Percentiles rank a stretch among this genome's conserved stretches.
Evolutionary conservation across 1,140 invertebrate species (phyloP).

Genomic region (Trissolcus basalis): DNA sequence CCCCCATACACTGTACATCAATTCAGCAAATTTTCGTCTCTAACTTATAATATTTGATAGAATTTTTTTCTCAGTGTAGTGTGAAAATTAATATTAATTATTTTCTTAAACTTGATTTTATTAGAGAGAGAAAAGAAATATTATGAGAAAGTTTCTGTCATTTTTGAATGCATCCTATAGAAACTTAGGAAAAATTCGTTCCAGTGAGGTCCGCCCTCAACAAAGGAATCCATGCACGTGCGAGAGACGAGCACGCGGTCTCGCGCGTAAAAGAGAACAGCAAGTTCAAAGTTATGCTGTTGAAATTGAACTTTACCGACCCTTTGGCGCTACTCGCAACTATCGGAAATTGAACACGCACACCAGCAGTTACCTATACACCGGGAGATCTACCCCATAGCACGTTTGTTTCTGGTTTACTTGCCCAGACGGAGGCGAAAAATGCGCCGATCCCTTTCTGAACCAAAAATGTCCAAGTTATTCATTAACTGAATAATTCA

Average conservation of each 20-base stretch:
- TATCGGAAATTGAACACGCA: conserved; percentile 69
- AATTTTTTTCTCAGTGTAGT: no score
- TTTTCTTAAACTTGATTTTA: no score
- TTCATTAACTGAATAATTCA: conserved; percentile 56
- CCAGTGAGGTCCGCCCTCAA: conserved; percentile 24
- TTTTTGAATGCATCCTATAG: conserved; percentile 47
- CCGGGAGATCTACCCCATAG: conserved; percentile 36
- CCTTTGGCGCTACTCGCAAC: conserved; percentile 66
- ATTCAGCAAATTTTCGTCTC: no score
- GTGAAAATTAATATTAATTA: no score
- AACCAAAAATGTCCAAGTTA: conserved; percentile 49
- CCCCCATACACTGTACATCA: no score
- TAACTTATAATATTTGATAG: no score
- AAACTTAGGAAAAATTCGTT: conserved; percentile 61
- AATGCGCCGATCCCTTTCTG: conserved; percentile 24
- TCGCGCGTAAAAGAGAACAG: conserved; percentile 41
- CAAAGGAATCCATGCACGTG: conserved; percentile 59
- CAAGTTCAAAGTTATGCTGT: conserved; percentile 60
- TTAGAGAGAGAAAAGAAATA: conserved; percentile 14
- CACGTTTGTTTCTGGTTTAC: conserved; percentile 50
- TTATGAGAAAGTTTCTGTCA: conserved; percentile 42
- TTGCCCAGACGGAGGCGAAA: conserved; percentile 43
- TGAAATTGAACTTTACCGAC: conserved; percentile 69
- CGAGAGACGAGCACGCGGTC: conserved; percentile 41
- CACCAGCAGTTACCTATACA: conserved; percentile 52